A percentile compares a stretch with the other conserved stretches of the same genome.
Evolutionary conservation across 2,888 invertebrate genomes (phyloP).

Genomic region (Steinernema carpocapsae): DNA sequence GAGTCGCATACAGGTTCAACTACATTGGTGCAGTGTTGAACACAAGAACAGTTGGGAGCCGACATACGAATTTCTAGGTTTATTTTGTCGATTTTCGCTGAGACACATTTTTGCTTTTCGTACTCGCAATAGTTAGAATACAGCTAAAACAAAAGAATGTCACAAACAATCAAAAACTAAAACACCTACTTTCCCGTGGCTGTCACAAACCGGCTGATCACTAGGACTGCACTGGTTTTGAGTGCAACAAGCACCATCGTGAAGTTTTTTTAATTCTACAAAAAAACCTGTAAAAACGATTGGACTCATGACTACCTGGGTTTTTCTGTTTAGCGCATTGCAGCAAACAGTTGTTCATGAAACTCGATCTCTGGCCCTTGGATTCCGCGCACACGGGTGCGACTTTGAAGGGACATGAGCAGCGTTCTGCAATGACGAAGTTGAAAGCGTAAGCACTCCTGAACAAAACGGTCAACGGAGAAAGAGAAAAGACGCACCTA

Average conservation of each 20-base stretch:
- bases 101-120: slow-evolving; percentile 5
- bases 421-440: neutral
- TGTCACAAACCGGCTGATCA: slow-evolving; percentile 14
- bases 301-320: neutral
- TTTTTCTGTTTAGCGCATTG: neutral
- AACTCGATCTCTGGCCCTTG: neutral
- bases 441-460: neutral
- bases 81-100: neutral
- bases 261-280: neutral
- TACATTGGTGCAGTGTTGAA: neutral
- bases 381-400: neutral
- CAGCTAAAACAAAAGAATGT: neutral
- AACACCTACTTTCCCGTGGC: neutral
- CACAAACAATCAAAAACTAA: no score
- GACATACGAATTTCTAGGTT: slow-evolving; percentile 14
- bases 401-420: neutral
- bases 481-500: neutral
- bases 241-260: neutral
- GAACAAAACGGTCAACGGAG: neutral
- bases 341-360: slow-evolving; percentile 4
- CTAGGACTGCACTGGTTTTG: neutral
- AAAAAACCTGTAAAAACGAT: neutral
- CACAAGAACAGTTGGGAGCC: slow-evolving; percentile 18
- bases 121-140: neutral
- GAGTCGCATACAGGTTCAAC: slow-evolving; percentile 12